phyloP scores from a whole-genome alignment of 2,113 vertebrate genomes.

The Okapia johnstoni region DNA sequence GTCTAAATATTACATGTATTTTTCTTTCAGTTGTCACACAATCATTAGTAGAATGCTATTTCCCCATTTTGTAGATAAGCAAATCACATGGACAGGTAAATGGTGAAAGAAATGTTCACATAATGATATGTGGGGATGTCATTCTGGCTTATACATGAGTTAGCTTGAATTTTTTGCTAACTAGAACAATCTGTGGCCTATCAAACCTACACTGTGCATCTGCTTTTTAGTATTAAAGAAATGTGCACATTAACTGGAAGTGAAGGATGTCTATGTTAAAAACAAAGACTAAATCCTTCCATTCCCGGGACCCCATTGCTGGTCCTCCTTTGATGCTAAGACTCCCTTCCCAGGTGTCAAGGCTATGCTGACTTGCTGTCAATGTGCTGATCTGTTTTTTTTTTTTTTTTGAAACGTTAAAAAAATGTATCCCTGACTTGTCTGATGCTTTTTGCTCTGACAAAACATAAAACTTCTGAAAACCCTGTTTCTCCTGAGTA shows the following conservation, averaged over 20 bases:
- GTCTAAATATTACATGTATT: not conserved
- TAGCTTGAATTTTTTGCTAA: not conserved
- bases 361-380: not conserved
- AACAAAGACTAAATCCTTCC: not conserved
- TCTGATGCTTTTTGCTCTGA: not conserved
- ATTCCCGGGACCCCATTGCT: not conserved
- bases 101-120: not conserved
- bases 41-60: not conserved
- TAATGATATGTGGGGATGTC: not conserved
- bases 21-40: not conserved
- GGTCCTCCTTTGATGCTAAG: not conserved
- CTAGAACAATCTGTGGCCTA: not conserved
- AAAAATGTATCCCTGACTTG: not conserved
- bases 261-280: not conserved
- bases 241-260: not conserved
- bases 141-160: not conserved
- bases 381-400: not conserved
- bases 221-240: not conserved
- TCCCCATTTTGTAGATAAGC: not conserved
- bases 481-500: not conserved
- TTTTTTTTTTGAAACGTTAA: not conserved
- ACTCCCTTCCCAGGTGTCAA: not conserved
- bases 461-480: not conserved
- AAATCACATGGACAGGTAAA: not conserved
- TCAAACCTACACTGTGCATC: not conserved